phyloP scores from a whole-genome alignment of 2,888 invertebrate genomes.

The Leptothorax acervorum region DNA sequence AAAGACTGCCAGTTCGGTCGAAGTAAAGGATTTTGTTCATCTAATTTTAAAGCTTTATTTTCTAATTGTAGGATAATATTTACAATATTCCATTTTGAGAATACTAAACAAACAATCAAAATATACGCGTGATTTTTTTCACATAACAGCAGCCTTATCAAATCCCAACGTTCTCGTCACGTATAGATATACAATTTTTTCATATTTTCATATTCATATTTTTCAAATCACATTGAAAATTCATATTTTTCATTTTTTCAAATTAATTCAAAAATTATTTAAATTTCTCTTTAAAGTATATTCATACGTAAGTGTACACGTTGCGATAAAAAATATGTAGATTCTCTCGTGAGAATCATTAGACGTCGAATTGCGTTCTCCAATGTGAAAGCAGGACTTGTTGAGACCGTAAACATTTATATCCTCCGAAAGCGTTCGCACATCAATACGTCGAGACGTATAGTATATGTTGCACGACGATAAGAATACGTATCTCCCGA shows the following conservation, averaged over 20 bases:
- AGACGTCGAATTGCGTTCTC: background rate
- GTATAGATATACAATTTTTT: too few relatives aligned
- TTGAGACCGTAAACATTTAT: constrained; percentile 23
- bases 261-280: constrained; percentile 2
- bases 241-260: background rate
- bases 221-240: too few relatives aligned
- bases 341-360: background rate
- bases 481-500: constrained; percentile 61
- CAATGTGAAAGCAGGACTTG: background rate
- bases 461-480: constrained; percentile 53
- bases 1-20: too few relatives aligned
- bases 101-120: background rate
- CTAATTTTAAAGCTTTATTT: background rate
- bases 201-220: too few relatives aligned
- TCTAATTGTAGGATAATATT: background rate
- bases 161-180: background rate
- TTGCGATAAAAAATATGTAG: background rate
- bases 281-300: background rate
- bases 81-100: background rate
- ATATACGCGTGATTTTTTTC: background rate
- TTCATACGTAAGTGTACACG: background rate
- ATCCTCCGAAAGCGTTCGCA: background rate
- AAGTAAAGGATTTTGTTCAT: too few relatives aligned
- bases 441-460: constrained; percentile 9
- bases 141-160: background rate